Base-by-base conservation (phyloP, 2,888 invertebrate genomes). In the Drosophila meridionalis region DNA sequence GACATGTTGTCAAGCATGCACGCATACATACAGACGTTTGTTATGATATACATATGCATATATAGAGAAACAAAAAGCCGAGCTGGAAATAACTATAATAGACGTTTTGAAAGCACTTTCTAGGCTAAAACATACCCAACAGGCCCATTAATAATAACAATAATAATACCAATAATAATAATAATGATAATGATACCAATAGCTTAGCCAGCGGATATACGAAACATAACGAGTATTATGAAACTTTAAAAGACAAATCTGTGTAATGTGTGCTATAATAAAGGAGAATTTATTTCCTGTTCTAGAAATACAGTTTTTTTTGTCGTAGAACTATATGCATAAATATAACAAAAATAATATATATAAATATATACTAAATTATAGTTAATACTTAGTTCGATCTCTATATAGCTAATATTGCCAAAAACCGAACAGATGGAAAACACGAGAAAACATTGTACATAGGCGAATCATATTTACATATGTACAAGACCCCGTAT, bases 51-150 rank as follows among this genome's bases (percentile, higher is more conserved):
- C 34, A 60, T 14, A 32, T 34, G 20, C 12, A n/a, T 38, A 38
- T 48, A 40, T 20, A 43, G n/a, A 43, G 8, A 43, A 20, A 43
- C 4, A 48, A 55, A 69, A 57, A 43, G 26, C 50, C 38, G 34
- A 69, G 50, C 70, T 69, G 69, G 70, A 59, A 34, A 34, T 38
- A 69, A 32, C 38, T 47, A 69, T 56, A 52, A 42, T 55, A 55
- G 26, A 55, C 38, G 30, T 47, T 48, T 68, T 48, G 34, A 48
- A 68, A 36, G 28, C 56, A 47, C 36, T 40, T 65, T 65, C 45
- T 45, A 53, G 50, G 64, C 20, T 47, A 3, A 26, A 26, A 61
- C 62, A 26, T 34, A 47, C 36, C 47, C 40, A 40, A 43, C 30
- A 32, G 32, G 32, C 20, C 43, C 43, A 32, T 57, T 43, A 38